Base-by-base conservation (phyloP, 1,140 invertebrate species). In the Zaprionus gabonicus region DNA sequence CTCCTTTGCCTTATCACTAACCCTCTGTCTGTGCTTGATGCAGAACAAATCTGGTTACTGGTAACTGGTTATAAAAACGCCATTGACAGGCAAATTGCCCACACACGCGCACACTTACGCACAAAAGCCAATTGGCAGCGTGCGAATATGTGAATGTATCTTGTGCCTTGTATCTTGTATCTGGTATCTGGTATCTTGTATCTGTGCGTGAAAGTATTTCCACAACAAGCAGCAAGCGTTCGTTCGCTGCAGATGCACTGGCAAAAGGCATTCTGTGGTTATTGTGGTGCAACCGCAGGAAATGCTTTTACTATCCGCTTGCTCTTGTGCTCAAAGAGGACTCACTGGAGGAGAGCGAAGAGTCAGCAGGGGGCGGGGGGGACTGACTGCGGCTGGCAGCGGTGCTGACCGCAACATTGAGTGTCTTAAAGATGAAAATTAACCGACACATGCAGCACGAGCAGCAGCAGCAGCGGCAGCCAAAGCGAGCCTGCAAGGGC, bases 341-440 rank as follows among this genome's bases (percentile, higher is more conserved):
- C 5, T 44, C 15, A 2, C 4, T 9, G 5, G 3, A 9, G n/a
- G 41, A 34, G 31, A 10, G 9, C 0, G 23, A 23, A 23, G 23
- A 23, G 23, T 1, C 23, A 23, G 1, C 1, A 23, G 23, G 31
- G 3, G 31, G 9, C 31, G 31, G 31, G 31, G 9, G 31, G 9
- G 3, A 34, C 4, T 38, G 36, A 17, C 41, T 46, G 41, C 6
- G n/a, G n/a, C 36, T 60, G 68, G 53, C 27, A 62, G 46, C 51
- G 41, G 62, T 25, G 64, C 71, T 75, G 79, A 90, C 85, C 85
- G 58, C 85, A 88, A 64, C 70, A 86, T 85, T 90, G 85, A 90
- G 81, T 90, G 79, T 90, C 85, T 90, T 90, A 82, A 90, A 85
- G 86, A 91, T 80, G 86, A 72, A 91, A 85, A 90, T 90, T 86